These are phyloP conservation scores for Delichon dasypus DNA, from an alignment of 2,797 vertebrate species.

Conservation along the genomic window DNA sequence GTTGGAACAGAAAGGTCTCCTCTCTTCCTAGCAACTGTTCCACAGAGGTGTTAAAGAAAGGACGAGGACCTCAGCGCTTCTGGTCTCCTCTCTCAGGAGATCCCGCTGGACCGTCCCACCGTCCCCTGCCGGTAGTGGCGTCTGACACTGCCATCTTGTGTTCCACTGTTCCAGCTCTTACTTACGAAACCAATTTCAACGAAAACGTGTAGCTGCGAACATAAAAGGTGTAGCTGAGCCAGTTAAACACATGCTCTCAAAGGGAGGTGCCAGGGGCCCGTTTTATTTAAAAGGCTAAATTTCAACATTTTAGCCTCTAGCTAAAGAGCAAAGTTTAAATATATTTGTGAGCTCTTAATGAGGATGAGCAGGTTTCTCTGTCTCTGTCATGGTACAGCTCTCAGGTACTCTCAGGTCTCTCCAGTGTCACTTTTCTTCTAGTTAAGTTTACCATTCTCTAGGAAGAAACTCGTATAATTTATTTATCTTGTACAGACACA, in stretches of 20 bases:
- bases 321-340: not conserved
- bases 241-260: not conserved
- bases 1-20: not conserved
- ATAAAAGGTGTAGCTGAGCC: not conserved
- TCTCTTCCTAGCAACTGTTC: not conserved
- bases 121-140: not conserved
- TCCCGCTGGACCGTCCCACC: not conserved
- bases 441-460: not conserved
- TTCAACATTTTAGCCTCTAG: not conserved
- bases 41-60: not conserved
- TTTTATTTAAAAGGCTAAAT: not conserved
- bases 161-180: not conserved
- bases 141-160: conserved; percentile 54
- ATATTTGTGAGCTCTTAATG: not conserved
- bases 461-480: not conserved
- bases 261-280: not conserved
- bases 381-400: not conserved
- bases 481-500: not conserved
- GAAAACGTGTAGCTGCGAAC: not conserved
- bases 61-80: not conserved
- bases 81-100: not conserved
- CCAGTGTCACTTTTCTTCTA: not conserved
- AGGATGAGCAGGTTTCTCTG: not conserved
- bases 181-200: not conserved
- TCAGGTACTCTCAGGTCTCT: not conserved